Conservation (phyloP, 1,140 invertebrate species). For the Calosoma granatense region DNA sequence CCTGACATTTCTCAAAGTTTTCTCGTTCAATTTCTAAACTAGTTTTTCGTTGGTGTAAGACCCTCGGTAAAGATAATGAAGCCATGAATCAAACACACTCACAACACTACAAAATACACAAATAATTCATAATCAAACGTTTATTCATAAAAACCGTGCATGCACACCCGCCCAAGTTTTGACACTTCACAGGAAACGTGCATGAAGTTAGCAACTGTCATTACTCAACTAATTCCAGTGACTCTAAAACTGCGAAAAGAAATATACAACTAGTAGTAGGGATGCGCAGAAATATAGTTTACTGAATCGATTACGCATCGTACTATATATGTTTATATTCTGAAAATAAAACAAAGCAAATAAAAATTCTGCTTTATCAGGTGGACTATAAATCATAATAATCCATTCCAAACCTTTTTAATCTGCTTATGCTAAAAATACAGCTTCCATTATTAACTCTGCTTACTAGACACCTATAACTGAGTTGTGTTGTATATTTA, state of each 20-base stretch:
- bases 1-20: slow-evolving; percentile 68
- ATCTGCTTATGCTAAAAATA: too few species aligned
- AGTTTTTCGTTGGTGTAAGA: slow-evolving; percentile 59
- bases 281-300: too few species aligned
- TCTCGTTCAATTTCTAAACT: slow-evolving; percentile 62
- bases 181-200: background rate
- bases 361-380: too few species aligned
- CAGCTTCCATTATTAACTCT: too few species aligned
- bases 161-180: background rate
- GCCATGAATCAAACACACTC: slow-evolving; percentile 40
- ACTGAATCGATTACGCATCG: too few species aligned
- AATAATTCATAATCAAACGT: background rate
- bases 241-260: background rate
- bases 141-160: background rate
- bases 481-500: too few species aligned
- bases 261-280: background rate
- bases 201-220: background rate
- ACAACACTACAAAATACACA: background rate
- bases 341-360: too few species aligned
- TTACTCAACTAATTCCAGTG: background rate
- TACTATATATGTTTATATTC: too few species aligned
- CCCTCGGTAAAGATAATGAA: slow-evolving; percentile 59
- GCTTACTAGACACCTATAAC: too few species aligned
- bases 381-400: too few species aligned
- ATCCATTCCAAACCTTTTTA: too few species aligned